A percentile compares a stretch with the other conserved stretches of the same genome.
Conservation (phyloP, 2,797 vertebrate genomes). For the Falco peregrinus region DNA sequence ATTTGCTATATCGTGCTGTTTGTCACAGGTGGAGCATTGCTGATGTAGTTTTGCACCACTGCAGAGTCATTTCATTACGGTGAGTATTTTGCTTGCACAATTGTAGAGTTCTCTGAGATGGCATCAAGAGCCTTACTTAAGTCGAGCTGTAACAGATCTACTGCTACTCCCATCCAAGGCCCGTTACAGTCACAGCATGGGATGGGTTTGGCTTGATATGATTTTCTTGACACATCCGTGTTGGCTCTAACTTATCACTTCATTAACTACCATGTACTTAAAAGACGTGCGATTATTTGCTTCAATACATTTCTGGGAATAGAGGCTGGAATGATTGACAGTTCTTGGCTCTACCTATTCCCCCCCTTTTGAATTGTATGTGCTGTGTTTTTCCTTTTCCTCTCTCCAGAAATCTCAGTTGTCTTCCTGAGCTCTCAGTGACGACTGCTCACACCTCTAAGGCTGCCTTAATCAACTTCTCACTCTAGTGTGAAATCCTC, state of each 20-base stretch:
- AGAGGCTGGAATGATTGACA: neutral
- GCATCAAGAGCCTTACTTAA: neutral
- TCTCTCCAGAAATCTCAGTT: neutral
- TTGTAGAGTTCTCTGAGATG: neutral
- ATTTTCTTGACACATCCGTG: neutral
- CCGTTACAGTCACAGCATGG: neutral
- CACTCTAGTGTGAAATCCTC: neutral
- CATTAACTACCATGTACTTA: neutral
- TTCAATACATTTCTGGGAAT: neutral
- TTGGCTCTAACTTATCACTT: neutral
- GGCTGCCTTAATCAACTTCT: neutral
- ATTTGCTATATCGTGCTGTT: neutral
- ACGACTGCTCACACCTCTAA: neutral
- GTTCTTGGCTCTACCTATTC: neutral
- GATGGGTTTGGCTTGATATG: neutral
- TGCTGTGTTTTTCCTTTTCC: neutral
- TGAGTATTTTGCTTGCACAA: neutral
- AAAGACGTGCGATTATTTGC: constrained; percentile 21
- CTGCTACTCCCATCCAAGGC: neutral
- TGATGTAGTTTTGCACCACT: neutral
- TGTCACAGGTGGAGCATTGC: neutral
- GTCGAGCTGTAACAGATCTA: neutral
- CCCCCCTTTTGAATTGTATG: neutral
- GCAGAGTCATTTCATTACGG: neutral
- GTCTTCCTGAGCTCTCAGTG: neutral